A percentile compares a stretch with the other conserved stretches of the same genome.
Evolutionary conservation across 2,797 vertebrate genomes (phyloP).

Genomic region (Microcaecilia unicolor): DNA sequence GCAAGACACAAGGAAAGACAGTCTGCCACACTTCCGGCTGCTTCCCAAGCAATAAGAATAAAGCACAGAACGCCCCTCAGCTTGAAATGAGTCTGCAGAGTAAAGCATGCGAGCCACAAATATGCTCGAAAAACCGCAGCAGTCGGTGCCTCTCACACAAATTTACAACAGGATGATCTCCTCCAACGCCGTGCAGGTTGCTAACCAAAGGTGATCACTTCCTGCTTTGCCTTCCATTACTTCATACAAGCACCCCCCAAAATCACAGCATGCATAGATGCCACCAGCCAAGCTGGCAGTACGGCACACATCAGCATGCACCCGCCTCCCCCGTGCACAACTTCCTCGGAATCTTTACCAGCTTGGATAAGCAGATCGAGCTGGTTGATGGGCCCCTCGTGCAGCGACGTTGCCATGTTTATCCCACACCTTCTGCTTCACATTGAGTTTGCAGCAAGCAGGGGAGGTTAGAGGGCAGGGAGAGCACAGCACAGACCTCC

Average conservation of each 20-base stretch:
- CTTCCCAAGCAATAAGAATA: constrained; percentile 53
- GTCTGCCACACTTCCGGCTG: constrained; percentile 81
- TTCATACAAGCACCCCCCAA: constrained; percentile 28
- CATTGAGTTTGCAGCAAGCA: constrained; percentile 76
- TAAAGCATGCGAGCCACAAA: too few relatives aligned
- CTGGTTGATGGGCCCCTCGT: constrained; percentile 92
- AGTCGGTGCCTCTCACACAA: not conserved
- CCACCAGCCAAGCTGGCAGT: constrained; percentile 17
- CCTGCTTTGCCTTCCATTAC: constrained; percentile 86
- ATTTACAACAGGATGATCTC: too few relatives aligned
- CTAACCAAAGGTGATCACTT: constrained; percentile 88
- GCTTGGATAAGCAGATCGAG: constrained; percentile 94
- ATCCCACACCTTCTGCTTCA: constrained; percentile 74
- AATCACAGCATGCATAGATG: constrained; percentile 5
- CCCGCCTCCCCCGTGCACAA: constrained; percentile 8
- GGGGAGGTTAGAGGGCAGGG: too few relatives aligned
- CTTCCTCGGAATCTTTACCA: constrained; percentile 56
- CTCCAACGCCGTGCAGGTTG: constrained; percentile 62
- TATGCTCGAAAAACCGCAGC: too few relatives aligned
- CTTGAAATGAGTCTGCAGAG: not conserved
- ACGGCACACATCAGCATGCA: constrained; percentile 3
- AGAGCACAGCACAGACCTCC: too few relatives aligned
- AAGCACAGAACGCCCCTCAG: constrained; percentile 10
- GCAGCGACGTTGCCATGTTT: constrained; percentile 95
- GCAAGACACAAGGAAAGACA: constrained; percentile 67